Percentiles rank a stretch among this genome's conserved stretches.
These are phyloP conservation scores for Spinus olivaceus DNA, from an alignment of 2,797 vertebrate genomes.

Conservation along the genomic window DNA sequence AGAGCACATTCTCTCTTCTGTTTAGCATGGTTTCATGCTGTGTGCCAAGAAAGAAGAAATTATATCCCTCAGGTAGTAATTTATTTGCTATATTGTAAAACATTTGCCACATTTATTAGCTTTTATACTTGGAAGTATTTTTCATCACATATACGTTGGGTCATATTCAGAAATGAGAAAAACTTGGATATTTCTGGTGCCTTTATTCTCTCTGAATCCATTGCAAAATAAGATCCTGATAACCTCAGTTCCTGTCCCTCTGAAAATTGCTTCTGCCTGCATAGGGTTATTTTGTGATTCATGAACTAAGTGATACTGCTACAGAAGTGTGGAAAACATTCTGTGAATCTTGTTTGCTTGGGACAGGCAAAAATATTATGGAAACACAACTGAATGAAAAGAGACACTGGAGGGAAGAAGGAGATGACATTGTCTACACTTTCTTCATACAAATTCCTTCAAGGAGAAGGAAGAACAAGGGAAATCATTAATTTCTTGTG, in stretches of 20 bases:
- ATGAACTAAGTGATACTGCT: not conserved
- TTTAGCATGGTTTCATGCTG: slow-evolving; percentile 96
- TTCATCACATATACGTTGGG: not conserved
- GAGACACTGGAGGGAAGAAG: not conserved
- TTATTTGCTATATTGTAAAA: not conserved
- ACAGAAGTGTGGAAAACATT: not conserved
- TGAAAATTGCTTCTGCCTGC: not conserved
- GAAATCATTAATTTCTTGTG: not conserved
- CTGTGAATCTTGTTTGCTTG: not conserved
- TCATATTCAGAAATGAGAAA: not conserved
- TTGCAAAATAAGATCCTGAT: not conserved
- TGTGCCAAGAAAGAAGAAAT: slow-evolving; percentile 96
- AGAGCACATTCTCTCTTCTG: slow-evolving; percentile 91
- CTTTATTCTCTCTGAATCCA: not conserved
- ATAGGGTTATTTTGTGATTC: not conserved
- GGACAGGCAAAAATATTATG: not conserved
- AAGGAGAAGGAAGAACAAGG: not conserved
- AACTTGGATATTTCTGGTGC: not conserved
- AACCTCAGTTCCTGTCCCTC: not conserved
- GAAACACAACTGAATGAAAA: not conserved
- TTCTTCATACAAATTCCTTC: not conserved
- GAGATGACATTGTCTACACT: not conserved
- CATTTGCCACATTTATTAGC: not conserved
- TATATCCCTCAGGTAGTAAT: slow-evolving; percentile 91
- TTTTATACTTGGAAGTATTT: not conserved